Evolutionary conservation across 2,888 invertebrate species (phyloP), one percentile per base, ranked within the genome.

Genomic region (Nomada ruficornis): DNA sequence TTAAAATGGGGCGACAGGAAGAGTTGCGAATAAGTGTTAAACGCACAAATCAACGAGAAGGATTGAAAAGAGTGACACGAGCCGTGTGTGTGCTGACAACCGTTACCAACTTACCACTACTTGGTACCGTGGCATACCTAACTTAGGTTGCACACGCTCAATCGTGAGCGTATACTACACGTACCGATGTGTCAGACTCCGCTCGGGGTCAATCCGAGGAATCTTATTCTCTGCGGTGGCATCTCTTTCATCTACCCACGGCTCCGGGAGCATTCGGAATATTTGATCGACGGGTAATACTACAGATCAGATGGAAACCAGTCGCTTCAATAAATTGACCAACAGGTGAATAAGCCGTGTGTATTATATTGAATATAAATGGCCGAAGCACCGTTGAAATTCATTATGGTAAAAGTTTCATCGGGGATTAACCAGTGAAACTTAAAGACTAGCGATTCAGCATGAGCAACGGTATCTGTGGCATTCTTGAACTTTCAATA

Each of bases 21-120:
- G 60, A 70, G 57, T 62, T 5, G 62, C 67, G 67, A 47, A 59
- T 55, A 62, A 65, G 68, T 75, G 86, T 80, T 88, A 88, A 88
- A 77, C 67, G 78, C 29, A 55, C 77, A 77, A 80, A 86, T 84
- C 80, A 80, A 72, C 75, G 62, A 59, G 57, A 73, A 52, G 64
- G 77, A 82, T 86, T 88, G 82, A 73, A 87, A 86, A 83, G 79
- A 88, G 80, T 87, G 89, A 88, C 85, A 87, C 78, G 75, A 76
- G 77, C 65, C 75, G 73, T 87, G 80, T 77, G 81, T 63, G 77
- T 23, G 65, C 78, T 87, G 88, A 88, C 83, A 85, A 88, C 88
- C 88, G 87, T 87, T 87, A 87, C 82, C 65, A 64, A 82, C 73
- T 76, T 67, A 79, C 82, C 82, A 79, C 72, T 76, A 72, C 67